phyloP scores from a whole-genome alignment of 1,140 invertebrate genomes.

The Camponotus pennsylvanicus region DNA sequence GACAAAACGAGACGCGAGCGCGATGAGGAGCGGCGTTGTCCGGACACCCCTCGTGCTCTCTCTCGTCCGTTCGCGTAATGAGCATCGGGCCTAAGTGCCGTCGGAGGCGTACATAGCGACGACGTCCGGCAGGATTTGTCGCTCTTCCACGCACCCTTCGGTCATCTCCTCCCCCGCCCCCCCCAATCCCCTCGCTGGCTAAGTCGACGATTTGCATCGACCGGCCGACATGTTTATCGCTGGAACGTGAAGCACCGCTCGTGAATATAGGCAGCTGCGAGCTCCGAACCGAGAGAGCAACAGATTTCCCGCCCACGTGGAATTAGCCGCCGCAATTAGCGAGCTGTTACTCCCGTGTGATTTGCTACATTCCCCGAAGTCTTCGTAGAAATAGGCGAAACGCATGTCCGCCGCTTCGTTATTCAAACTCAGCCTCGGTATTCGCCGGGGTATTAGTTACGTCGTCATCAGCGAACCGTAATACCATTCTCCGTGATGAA shows the following conservation, averaged over 20 bases:
- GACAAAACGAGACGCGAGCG: constrained; percentile 82
- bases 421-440: constrained; percentile 12
- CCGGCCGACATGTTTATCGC: constrained; percentile 55
- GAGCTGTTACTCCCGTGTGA: constrained; percentile 59
- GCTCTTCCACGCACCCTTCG: background rate
- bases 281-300: constrained; percentile 20
- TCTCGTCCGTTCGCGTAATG: constrained; percentile 77
- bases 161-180: too few species aligned
- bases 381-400: constrained; percentile 52
- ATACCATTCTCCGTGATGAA: constrained; percentile 44
- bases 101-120: constrained; percentile 27
- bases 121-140: constrained; percentile 55
- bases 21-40: constrained; percentile 68
- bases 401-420: constrained; percentile 25
- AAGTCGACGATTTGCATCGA: constrained; percentile 49
- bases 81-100: constrained; percentile 63
- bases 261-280: constrained; percentile 14
- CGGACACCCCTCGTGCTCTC: constrained; percentile 6
- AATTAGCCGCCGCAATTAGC: constrained; percentile 61
- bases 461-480: constrained; percentile 37
- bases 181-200: too few species aligned
- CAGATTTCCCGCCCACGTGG: constrained; percentile 7
- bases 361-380: constrained; percentile 50
- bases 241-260: constrained; percentile 29
- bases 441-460: constrained; percentile 48